Base-by-base conservation (phyloP, 2,888 invertebrate species). In the Micoletzkya japonica region DNA sequence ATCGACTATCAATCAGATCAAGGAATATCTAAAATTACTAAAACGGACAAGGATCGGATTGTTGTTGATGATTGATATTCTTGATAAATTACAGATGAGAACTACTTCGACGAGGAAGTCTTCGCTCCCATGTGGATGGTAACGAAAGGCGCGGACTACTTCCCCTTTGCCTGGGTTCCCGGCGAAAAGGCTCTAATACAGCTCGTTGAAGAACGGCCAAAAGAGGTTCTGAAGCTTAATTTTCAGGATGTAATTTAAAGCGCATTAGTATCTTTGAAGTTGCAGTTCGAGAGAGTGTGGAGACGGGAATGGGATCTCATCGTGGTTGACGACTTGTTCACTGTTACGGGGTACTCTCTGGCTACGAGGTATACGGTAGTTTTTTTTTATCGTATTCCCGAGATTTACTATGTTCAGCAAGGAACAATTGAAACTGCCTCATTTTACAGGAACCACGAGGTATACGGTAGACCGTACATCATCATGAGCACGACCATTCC, bases 321-420 rank as follows among this genome's bases (percentile, higher is more conserved):
- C 0, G 70, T 78, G 1, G 60, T 73, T 30, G 78, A 78, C 57
- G 75, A 78, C 37, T 52, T 78, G 7, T 78, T 78, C 63, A 71
- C 74, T 20, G 64, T 74, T 17, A 63, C 74, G 36, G 70, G 73
- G 1, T 72, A 74, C 44, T 75, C 72, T 4, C 34, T 78, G 20
- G 74, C 73, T 10, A 39, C 69, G 17, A 34, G 39, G 60, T 39
- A 39, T 17, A 28, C 20, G 26, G 7, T 24, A 10, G 0, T 4
- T 14, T 20, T n/a, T n/a, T n/a, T 32, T n/a, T 26, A 4, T 10
- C n/a, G 2, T 32, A 57, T 57, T n/a, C n/a, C 10, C 24, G 10
- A 14, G 10, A 44, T 44, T 44, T 14, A 44, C 44, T 10, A 44
- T 44, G 44, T 10, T 14, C 44, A 44, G 20, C 14, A 14, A 44